These are phyloP conservation scores for Koerneria pararmatus DNA, from an alignment of 2,888 invertebrate species.

Conservation along the genomic window DNA sequence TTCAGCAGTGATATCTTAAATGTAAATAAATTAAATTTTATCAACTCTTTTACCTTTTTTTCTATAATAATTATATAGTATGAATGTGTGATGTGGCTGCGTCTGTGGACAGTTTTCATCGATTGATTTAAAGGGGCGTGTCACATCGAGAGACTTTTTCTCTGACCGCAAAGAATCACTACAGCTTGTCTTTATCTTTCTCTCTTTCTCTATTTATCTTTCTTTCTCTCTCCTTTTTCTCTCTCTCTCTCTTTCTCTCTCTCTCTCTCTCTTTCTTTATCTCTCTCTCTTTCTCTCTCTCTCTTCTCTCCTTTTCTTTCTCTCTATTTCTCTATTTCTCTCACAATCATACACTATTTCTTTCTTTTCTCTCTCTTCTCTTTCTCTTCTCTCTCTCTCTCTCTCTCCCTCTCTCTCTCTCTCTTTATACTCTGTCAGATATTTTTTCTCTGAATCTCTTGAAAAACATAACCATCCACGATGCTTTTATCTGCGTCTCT, in stretches of 20 bases:
- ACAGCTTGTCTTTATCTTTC: background rate
- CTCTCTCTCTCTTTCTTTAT: slow-evolving; percentile 14
- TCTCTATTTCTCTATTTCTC: background rate
- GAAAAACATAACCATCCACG: too few relatives aligned
- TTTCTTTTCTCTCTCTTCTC: background rate
- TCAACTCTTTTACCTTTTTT: too few relatives aligned
- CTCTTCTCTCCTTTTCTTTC: background rate
- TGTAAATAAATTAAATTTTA: too few relatives aligned
- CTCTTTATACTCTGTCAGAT: background rate
- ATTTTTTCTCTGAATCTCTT: background rate
- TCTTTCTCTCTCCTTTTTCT: slow-evolving; percentile 20
- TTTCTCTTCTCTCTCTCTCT: background rate
- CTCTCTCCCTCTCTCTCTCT: background rate
- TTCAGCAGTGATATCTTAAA: too few relatives aligned
- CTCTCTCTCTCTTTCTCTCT: slow-evolving; percentile 22
- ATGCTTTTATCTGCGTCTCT: too few relatives aligned
- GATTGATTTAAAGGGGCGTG: too few relatives aligned
- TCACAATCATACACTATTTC: background rate
- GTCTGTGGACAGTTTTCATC: too few relatives aligned
- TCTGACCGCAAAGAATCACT: background rate
- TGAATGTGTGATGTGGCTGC: too few relatives aligned
- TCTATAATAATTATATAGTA: too few relatives aligned
- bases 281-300: background rate
- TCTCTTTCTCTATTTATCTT: slow-evolving; percentile 19
- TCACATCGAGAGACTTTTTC: too few relatives aligned